These are phyloP conservation scores for Sinelater perroti DNA, from an alignment of 2,888 invertebrate species.

Conservation along the genomic window DNA sequence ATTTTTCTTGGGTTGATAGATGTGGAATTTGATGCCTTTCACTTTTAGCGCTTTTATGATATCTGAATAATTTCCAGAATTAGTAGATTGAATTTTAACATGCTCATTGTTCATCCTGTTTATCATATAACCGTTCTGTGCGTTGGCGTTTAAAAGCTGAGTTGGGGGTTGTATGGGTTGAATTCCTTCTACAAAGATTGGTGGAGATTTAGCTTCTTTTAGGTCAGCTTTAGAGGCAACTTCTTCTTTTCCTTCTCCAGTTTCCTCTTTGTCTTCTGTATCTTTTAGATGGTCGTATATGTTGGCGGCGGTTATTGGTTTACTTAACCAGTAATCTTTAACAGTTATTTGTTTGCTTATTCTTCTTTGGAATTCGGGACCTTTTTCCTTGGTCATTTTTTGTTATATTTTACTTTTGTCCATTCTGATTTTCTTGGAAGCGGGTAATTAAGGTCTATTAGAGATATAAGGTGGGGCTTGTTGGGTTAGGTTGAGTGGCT, in stretches of 20 bases:
- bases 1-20: conserved; percentile 14
- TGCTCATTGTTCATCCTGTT: conserved; percentile 6
- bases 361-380: conserved; percentile 9
- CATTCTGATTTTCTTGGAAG: background rate
- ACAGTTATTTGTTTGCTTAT: conserved; percentile 12
- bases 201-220: conserved; percentile 9
- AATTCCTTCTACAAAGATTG: conserved; percentile 15
- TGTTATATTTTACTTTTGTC: conserved; percentile 1
- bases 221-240: background rate
- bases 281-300: background rate
- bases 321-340: conserved; percentile 17
- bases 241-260: conserved; percentile 1
- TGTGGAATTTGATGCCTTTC: conserved; percentile 11
- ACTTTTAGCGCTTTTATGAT: conserved; percentile 14
- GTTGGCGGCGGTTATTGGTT: conserved; percentile 8
- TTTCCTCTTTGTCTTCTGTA: background rate
- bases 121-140: background rate
- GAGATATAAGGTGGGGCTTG: conserved; percentile 1
- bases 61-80: background rate
- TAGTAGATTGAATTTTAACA: background rate
- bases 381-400: conserved; percentile 4
- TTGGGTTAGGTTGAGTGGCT: background rate
- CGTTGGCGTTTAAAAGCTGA: background rate
- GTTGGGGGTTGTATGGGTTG: conserved; percentile 8
- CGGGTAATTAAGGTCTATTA: background rate